Evolutionary conservation across 92 coral and sea anemone genomes (phyloP).

Genomic region (Pocillopora grandis): DNA sequence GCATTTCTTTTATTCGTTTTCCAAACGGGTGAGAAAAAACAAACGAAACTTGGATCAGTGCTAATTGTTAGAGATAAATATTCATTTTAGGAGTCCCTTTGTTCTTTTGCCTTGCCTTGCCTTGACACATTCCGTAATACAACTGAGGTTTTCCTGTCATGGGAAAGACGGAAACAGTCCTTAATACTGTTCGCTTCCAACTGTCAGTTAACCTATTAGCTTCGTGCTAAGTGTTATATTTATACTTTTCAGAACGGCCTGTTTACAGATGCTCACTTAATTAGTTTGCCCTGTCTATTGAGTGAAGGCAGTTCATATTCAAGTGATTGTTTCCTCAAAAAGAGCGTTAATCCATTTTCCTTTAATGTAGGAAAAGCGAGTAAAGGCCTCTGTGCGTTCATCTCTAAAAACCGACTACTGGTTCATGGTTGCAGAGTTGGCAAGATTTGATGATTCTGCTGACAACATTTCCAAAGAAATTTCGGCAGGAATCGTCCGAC

Average conservation of each 20-base stretch:
- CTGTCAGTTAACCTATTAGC: not conserved
- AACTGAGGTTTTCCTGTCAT: not conserved
- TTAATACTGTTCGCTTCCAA: too few relatives aligned
- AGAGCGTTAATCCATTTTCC: conserved; percentile 23
- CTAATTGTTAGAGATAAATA: not conserved
- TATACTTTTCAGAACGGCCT: not conserved
- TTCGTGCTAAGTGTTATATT: not conserved
- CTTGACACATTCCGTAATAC: not conserved
- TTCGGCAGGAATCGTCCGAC: not conserved
- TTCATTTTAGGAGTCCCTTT: not conserved
- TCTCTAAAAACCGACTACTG: not conserved
- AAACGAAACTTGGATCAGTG: conserved; percentile 5
- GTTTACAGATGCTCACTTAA: conserved; percentile 10
- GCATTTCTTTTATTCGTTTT: not conserved
- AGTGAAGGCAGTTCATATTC: conserved; percentile 6
- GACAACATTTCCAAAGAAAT: not conserved
- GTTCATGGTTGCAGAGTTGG: not conserved
- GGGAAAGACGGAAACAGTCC: not conserved
- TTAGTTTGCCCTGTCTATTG: conserved; percentile 13
- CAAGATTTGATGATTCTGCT: not conserved
- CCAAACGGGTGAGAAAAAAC: conserved; percentile 8
- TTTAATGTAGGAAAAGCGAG: not conserved
- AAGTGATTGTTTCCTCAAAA: conserved; percentile 10
- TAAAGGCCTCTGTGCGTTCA: not conserved
- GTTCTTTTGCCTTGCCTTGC: not conserved